phyloP scores from a whole-genome alignment of 1,140 invertebrate species.

The Patella vulgata region DNA sequence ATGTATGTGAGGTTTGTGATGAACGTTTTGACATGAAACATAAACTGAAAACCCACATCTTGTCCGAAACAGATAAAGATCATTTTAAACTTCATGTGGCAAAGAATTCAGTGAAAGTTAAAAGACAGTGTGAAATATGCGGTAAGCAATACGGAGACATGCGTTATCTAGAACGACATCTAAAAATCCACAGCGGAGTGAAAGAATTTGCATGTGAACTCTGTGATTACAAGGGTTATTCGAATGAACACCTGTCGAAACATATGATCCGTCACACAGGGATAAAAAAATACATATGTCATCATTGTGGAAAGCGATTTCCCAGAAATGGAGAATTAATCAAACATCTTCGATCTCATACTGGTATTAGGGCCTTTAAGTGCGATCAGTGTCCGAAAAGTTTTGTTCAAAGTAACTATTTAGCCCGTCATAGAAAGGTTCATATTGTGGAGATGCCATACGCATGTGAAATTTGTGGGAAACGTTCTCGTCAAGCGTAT shows the following conservation, averaged over 20 bases:
- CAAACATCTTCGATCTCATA: conserved; percentile 79
- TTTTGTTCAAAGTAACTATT: conserved; percentile 66
- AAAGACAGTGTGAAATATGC: no score
- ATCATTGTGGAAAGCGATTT: conserved; percentile 82
- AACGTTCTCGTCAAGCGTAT: no score
- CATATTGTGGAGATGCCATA: no score
- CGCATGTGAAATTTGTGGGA: no score
- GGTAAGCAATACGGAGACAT: no score
- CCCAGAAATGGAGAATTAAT: conserved; percentile 84
- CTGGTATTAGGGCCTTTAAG: conserved; percentile 68
- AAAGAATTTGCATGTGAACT: conserved; percentile 72
- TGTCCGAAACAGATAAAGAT: no score
- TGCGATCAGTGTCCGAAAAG: conserved; percentile 73
- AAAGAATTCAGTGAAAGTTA: no score
- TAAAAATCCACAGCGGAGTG: conserved; percentile 67
- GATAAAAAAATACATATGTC: conserved; percentile 23
- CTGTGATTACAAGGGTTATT: conserved; percentile 67
- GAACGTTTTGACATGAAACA: no score
- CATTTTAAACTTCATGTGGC: no score
- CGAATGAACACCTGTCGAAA: conserved; percentile 15
- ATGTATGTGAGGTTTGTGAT: no score
- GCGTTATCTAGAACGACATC: background rate
- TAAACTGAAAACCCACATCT: no score
- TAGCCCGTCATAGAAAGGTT: no score
- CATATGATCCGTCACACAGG: conserved; percentile 27